Evolutionary conservation across 2,113 vertebrate species (phyloP).

Genomic region (Choloepus hoffmanni): DNA sequence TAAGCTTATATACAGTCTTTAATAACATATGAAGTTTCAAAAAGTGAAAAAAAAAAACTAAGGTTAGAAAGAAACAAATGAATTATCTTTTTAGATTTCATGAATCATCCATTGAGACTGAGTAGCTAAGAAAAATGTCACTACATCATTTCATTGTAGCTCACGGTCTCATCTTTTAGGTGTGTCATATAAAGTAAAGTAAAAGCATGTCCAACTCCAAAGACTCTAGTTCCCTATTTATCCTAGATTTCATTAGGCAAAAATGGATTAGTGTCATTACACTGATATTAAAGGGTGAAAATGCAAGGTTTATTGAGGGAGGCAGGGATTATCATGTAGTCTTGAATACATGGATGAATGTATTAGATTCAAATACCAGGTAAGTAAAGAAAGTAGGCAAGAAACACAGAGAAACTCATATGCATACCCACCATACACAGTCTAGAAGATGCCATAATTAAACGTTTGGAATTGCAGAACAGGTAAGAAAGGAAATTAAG

Average conservation of each 20-base stretch:
- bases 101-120: not conserved
- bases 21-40: not conserved
- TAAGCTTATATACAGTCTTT: not conserved
- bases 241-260: not conserved
- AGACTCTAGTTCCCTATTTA: too few relatives aligned
- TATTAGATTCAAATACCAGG: not conserved
- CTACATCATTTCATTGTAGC: not conserved
- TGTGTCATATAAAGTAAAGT: not conserved
- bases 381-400: not conserved
- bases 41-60: not conserved
- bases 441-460: not conserved
- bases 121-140: not conserved
- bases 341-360: not conserved
- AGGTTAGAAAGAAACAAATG: conserved; percentile 1
- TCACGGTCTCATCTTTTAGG: not conserved
- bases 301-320: not conserved
- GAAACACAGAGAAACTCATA: not conserved
- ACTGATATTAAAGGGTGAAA: not conserved
- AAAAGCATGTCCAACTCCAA: not conserved
- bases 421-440: not conserved
- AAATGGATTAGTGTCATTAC: not conserved
- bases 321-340: not conserved
- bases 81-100: not conserved
- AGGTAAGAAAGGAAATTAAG: not conserved
- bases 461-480: not conserved